Evolutionary conservation across 2,888 invertebrate species (phyloP), one percentile per base, ranked within the genome.

Genomic region (Ceramica pisi): DNA sequence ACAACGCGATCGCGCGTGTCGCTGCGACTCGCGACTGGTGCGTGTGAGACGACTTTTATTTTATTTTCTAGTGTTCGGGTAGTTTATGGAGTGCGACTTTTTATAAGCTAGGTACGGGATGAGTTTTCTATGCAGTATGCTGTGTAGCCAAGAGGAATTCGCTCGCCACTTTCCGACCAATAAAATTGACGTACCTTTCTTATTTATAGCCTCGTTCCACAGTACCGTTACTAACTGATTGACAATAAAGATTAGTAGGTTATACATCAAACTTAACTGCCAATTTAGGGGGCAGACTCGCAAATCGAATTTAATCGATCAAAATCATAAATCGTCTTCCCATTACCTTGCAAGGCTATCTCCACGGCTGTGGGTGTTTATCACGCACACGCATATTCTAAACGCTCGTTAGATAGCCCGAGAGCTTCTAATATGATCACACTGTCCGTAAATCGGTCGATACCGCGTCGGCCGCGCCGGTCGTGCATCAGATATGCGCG

Each of bases 401-500:
- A 86, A 82, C 78, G 84, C 64, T 81, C 72, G 71, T 80, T 82
- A 80, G 86, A 86, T 86, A 85, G 81, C 75, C 82, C 71, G 75
- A 86, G 83, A 84, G 82, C 78, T 71, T 86, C 87, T 86, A 87
- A 87, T 87, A 87, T 87, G 87, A 87, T 87, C 83, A 80, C 80
- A 76, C 84, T 78, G 85, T 86, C 77, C 78, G 84, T 86, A 86
- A 86, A 87, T 87, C 87, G 87, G 85, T 85, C 82, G 88, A 85
- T 86, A 88, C 85, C 83, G 88, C 86, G 86, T 86, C 86, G 86
- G 82, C 76, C 75, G 85, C 85, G 90, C 84, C 81, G 86, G 88
- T 91, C 95, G 94, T 94, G 94, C 86, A 94, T 94, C 94, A 89
- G 94, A 95, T 95, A 95, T 74, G 87, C 87, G 83, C 87, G 69